Conservation (phyloP, 92 coral and sea anemone species). For the Porites rus region DNA sequence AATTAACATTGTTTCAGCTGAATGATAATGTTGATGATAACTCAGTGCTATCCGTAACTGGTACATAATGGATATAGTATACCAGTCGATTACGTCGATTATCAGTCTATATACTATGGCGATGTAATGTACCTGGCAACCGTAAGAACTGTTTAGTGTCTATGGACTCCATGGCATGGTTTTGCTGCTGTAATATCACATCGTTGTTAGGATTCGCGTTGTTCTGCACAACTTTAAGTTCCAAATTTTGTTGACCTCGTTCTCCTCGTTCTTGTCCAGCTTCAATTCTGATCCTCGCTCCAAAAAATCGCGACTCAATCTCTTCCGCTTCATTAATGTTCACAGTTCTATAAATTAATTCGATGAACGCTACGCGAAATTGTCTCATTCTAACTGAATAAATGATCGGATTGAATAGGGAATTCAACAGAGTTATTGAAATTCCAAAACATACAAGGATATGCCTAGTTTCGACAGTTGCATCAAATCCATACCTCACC, state of each 20-base stretch:
- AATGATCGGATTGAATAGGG: background rate
- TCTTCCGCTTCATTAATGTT: no score
- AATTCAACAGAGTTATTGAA: background rate
- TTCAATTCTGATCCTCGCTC: background rate
- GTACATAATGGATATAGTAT: background rate
- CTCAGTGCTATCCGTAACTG: no score
- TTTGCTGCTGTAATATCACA: background rate
- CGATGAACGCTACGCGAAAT: background rate
- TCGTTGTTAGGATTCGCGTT: background rate
- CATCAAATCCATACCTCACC: background rate
- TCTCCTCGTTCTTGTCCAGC: background rate
- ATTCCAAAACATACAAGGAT: background rate
- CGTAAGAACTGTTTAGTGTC: background rate
- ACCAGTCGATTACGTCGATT: background rate
- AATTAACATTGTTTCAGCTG: no score
- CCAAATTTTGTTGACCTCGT: background rate
- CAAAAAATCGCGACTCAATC: background rate
- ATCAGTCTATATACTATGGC: background rate
- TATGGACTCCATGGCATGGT: background rate
- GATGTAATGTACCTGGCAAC: background rate
- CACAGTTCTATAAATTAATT: background rate
- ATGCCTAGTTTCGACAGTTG: background rate
- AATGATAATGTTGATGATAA: no score
- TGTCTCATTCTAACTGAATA: background rate
- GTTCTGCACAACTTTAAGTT: background rate